Evolutionary conservation across 2,113 vertebrate species (phyloP), one percentile per base, ranked within the genome.

Genomic region (Ptilorrhoa leucosticta): DNA sequence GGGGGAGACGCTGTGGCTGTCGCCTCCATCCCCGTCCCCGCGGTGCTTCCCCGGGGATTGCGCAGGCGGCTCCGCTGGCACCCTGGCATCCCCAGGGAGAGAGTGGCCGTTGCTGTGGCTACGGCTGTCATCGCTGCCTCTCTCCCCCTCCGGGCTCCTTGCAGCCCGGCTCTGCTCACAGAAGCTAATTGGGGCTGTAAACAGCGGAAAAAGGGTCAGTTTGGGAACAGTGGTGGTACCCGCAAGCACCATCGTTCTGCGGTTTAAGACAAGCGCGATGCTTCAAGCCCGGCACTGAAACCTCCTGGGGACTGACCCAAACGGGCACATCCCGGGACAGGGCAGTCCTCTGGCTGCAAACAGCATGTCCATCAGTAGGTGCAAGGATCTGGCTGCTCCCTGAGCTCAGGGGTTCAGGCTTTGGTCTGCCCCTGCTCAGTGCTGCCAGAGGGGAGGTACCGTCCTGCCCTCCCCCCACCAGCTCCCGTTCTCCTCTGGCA

Each of bases 251-350:
- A 0, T 28, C 30, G 18, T 3, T 0, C 77, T 30, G 50, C 3
- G 0, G 8, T 31, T 64, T 53, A 5, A 23, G 39, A 23, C 13
- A 16, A 27, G 28, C 0, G 4, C 1, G 3, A 6, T 37, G 61
- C 65, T 48, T 50, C 5, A 4, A 33, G 54, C 33, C 35, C 1
- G 1, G 71, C 48, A 3, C 53, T 51, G 53, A 26, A n/a, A 39
- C 47, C 26, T 83, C 22, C 61, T 0, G 7, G n/a, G 54, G 24
- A 4, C 48, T 1, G 20, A 87, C 42, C 44, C 48, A 9, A n/a
- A 27, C 0, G 2, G 51, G 60, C 1, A 3, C 5, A 2, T 63
- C 65, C 31, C 5, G 0, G 57, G 48, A 2, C 70, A n/a, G 58
- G 54, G 37, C 77, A 75, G 22, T 16, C 5, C 69, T 76, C 53